phyloP scores from a whole-genome alignment of 1,140 invertebrate species.

The Aphidius ervi region DNA sequence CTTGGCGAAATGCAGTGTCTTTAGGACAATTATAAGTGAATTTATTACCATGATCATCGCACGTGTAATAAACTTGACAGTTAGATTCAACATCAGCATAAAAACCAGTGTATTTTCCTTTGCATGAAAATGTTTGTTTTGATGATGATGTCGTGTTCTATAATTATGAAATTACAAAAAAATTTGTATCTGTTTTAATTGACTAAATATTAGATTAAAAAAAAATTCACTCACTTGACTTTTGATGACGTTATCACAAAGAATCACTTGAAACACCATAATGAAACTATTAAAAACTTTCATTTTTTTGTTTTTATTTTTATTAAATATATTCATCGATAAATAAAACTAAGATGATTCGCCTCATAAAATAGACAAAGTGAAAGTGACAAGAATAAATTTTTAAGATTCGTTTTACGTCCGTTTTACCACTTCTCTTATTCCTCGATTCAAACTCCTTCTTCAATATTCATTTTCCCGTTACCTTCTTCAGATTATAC shows the following conservation, averaged over 20 bases:
- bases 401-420: slow-evolving; percentile 17
- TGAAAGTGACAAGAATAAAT: slow-evolving; percentile 32
- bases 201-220: no score
- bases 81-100: slow-evolving; percentile 52
- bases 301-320: slow-evolving; percentile 5
- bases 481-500: slow-evolving; percentile 5
- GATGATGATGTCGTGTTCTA: slow-evolving; percentile 30
- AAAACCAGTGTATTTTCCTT: slow-evolving; percentile 46
- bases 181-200: no score
- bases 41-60: slow-evolving; percentile 50
- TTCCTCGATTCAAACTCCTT: not conserved
- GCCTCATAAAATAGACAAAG: slow-evolving; percentile 23
- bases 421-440: not conserved
- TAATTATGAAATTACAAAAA: slow-evolving; percentile 4
- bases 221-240: slow-evolving; percentile 6
- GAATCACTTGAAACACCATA: slow-evolving; percentile 6
- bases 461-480: not conserved
- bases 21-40: slow-evolving; percentile 53
- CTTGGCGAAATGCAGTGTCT: slow-evolving; percentile 54
- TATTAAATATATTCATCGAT: slow-evolving; percentile 1
- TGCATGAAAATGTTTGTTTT: slow-evolving; percentile 42
- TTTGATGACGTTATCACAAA: not conserved
- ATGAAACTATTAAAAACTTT: slow-evolving; percentile 1
- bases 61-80: slow-evolving; percentile 53
- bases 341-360: slow-evolving; percentile 12